These are phyloP conservation scores for Trichomalopsis sarcophagae DNA, from an alignment of 1,140 invertebrate species.

Conservation along the genomic window DNA sequence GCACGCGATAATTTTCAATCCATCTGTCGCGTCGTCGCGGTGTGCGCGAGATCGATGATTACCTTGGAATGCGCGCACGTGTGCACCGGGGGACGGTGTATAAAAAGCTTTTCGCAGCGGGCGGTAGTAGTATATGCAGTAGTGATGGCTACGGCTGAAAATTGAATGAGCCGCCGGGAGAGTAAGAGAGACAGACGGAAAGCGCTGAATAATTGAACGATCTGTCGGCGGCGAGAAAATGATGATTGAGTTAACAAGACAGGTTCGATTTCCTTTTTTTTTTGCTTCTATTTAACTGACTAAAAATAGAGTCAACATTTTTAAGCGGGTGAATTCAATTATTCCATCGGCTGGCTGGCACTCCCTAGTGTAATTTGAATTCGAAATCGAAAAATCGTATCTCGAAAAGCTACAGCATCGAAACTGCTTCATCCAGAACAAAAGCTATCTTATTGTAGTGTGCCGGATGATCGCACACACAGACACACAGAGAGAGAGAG, in stretches of 20 bases:
- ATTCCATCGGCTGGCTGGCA: too few species aligned
- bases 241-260: too few species aligned
- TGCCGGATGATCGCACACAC: too few species aligned
- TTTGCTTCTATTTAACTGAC: too few species aligned
- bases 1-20: constrained; percentile 15
- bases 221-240: background rate
- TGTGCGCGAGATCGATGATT: background rate
- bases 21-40: background rate
- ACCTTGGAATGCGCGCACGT: background rate
- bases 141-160: too few species aligned
- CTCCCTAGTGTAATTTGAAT: too few species aligned
- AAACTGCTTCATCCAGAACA: background rate
- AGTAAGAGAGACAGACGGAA: background rate
- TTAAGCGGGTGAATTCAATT: too few species aligned
- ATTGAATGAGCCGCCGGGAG: too few species aligned
- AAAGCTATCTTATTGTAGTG: background rate
- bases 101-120: background rate
- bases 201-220: background rate
- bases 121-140: background rate
- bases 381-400: too few species aligned
- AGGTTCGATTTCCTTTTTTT: background rate
- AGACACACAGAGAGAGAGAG: too few species aligned
- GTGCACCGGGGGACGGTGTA: background rate
- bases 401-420: too few species aligned
- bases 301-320: too few species aligned